phyloP scores from a whole-genome alignment of 2,797 vertebrate species.

The Sebastolobus alascanus region DNA sequence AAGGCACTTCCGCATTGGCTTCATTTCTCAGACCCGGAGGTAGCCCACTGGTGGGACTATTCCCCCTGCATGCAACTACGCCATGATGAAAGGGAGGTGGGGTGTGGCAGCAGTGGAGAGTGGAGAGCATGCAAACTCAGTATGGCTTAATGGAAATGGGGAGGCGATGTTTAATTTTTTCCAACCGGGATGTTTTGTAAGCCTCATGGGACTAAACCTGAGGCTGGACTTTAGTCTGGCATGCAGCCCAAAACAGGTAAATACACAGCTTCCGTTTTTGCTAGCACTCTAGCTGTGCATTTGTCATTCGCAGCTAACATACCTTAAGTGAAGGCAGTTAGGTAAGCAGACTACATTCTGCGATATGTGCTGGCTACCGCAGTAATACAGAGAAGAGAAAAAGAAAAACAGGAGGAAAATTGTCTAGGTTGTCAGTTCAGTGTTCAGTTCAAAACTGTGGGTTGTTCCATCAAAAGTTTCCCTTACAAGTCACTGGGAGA shows the following conservation, averaged over 20 bases:
- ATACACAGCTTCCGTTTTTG: background rate
- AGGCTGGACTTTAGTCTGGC: background rate
- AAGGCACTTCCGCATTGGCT: too few species aligned
- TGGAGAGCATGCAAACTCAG: background rate
- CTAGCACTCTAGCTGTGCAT: background rate
- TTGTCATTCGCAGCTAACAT: background rate
- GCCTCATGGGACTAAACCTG: conserved; percentile 1
- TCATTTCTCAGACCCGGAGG: too few species aligned
- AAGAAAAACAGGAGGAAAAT: background rate
- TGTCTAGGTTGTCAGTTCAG: background rate
- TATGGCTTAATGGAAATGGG: conserved; percentile 20
- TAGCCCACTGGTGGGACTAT: background rate
- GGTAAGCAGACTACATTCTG: background rate
- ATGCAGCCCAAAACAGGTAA: background rate
- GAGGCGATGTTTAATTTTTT: conserved; percentile 17
- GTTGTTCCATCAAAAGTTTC: conserved; percentile 44
- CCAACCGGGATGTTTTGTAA: background rate
- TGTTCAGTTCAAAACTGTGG: conserved; percentile 5
- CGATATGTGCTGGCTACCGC: background rate
- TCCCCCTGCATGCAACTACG: background rate
- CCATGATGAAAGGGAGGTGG: conserved; percentile 1
- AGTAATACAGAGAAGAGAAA: background rate
- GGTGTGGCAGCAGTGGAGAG: background rate
- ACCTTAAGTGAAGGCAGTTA: background rate
- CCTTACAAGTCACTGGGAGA: conserved; percentile 36